Percentiles rank a stretch among this genome's conserved stretches.
Evolutionary conservation across 37 sponge, comb jelly and placozoan genomes (phyloP).

Genomic region (Haliclona indistincta): DNA sequence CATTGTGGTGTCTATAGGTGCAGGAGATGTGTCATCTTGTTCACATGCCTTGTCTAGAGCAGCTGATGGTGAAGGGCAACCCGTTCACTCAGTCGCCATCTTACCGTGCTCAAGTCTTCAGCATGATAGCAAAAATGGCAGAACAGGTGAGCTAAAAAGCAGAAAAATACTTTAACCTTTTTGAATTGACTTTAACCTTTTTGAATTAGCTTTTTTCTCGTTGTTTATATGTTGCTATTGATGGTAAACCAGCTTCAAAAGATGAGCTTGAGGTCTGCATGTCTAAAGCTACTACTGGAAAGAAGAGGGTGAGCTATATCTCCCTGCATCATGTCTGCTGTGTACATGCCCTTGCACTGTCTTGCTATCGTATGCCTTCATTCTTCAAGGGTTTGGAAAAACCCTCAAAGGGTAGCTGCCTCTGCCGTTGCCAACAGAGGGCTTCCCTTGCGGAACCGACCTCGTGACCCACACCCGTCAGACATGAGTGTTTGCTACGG

Average conservation of each 20-base stretch:
- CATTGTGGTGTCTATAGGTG: constrained; percentile 20
- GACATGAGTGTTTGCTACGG: no score
- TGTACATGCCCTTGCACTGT: no score
- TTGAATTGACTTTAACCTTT: no score
- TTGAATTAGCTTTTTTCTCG: background rate
- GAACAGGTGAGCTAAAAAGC: constrained; percentile 12
- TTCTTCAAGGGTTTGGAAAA: no score
- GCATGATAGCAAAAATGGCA: constrained; percentile 18
- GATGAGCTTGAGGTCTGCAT: constrained; percentile 32
- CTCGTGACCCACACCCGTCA: no score
- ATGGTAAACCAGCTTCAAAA: constrained; percentile 33
- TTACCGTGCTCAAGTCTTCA: constrained; percentile 57
- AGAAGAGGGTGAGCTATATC: constrained; percentile 11
- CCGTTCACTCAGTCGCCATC: constrained; percentile 40
- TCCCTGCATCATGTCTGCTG: no score
- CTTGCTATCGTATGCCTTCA: no score
- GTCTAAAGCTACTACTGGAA: constrained; percentile 15
- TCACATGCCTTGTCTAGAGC: constrained; percentile 40
- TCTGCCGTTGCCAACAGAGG: no score
- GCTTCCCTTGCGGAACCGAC: no score
- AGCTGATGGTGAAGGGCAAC: constrained; percentile 65
- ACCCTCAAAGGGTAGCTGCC: no score
- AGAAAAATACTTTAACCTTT: background rate
- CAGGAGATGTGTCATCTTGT: constrained; percentile 50
- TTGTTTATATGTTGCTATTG: constrained; percentile 25